Evolutionary conservation across 2,113 vertebrate species (phyloP), one percentile per base, ranked within the genome.

Genomic region (Chaetorhynchus papuensis): DNA sequence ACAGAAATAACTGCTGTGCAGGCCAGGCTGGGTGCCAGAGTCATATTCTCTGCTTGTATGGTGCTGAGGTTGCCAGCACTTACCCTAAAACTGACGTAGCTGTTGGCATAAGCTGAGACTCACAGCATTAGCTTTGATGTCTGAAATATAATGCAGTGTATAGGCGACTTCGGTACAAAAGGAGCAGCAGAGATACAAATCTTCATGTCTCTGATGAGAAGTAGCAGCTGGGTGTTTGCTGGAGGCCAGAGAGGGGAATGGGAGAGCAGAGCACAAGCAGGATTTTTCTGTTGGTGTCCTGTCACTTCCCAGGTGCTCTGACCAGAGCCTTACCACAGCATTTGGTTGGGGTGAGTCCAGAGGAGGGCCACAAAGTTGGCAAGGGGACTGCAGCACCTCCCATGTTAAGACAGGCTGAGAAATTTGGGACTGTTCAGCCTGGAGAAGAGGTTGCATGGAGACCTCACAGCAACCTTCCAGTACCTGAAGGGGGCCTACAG

Each of bases 1-100:
- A 12, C 24, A 77, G 54, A 93, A 93, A 93, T 91, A 94, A 89
- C 92, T 93, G 77, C 87, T 94, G 91, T 77, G 71, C 88, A 31
- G 90, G 63, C 89, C 68, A 78, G 93, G 87, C 93, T 76, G 85
- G 30, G 24, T 90, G 94, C 94, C 91, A 95, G 16, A 88, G 87
- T 56, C 41, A 22, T 93, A 87, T 81, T 39, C 83, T 91, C 60
- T 78, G 61, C 91, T 18, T 71, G 50, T 45, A 7, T 33, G 80
- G 90, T 84, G 74, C 90, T 44, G 68, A 89, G 87, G 54, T 52
- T 95, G 89, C 90, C 90, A 94, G 70, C 11, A 2, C 61, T 81
- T 71, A 57, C 85, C 60, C 83, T 52, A 53, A 37, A 91, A 64
- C 41, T 81, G 79, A 82, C 11, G 10, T 60, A 68, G 86, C 90